phyloP scores from a whole-genome alignment of 2,888 invertebrate genomes.

The Teleiodes luculella region DNA sequence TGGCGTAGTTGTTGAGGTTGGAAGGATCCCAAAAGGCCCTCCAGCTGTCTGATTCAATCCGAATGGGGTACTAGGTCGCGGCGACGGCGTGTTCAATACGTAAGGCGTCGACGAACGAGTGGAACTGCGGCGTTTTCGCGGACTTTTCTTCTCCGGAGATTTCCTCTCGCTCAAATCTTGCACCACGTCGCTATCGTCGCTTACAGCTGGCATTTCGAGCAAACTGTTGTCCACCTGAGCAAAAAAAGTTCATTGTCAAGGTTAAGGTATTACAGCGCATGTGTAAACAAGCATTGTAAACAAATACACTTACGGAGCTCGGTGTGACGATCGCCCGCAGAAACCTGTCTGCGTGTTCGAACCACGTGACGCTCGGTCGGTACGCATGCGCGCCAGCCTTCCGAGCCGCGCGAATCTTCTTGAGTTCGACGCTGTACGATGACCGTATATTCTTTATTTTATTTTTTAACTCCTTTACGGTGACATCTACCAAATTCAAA shows the following conservation, averaged over 20 bases:
- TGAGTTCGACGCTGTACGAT: slow-evolving; percentile 74
- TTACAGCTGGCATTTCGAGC: slow-evolving; percentile 65
- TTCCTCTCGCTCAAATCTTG: slow-evolving; percentile 71
- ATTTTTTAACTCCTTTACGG: slow-evolving; percentile 74
- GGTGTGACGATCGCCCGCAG: slow-evolving; percentile 76
- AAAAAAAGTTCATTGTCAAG: slow-evolving; percentile 34
- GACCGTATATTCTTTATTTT: slow-evolving; percentile 76
- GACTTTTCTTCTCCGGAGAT: slow-evolving; percentile 70
- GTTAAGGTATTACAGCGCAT: slow-evolving; percentile 34
- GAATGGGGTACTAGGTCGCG: slow-evolving; percentile 70
- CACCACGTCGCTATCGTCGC: slow-evolving; percentile 72
- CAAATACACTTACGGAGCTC: slow-evolving; percentile 68
- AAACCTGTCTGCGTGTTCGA: slow-evolving; percentile 78
- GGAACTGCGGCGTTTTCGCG: slow-evolving; percentile 69
- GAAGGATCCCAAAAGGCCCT: slow-evolving; percentile 62
- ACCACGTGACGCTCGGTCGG: slow-evolving; percentile 77
- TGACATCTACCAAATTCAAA: slow-evolving; percentile 67
- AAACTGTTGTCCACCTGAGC: slow-evolving; percentile 69
- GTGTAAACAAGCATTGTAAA: slow-evolving; percentile 42
- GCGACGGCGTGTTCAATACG: slow-evolving; percentile 70
- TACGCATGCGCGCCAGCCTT: slow-evolving; percentile 77
- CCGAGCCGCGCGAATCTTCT: slow-evolving; percentile 76
- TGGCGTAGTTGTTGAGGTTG: slow-evolving; percentile 57
- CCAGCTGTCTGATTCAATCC: slow-evolving; percentile 52
- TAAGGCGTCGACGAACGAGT: slow-evolving; percentile 69